phyloP scores from a whole-genome alignment of 2,797 vertebrate genomes.

The Clarias fuscus region DNA sequence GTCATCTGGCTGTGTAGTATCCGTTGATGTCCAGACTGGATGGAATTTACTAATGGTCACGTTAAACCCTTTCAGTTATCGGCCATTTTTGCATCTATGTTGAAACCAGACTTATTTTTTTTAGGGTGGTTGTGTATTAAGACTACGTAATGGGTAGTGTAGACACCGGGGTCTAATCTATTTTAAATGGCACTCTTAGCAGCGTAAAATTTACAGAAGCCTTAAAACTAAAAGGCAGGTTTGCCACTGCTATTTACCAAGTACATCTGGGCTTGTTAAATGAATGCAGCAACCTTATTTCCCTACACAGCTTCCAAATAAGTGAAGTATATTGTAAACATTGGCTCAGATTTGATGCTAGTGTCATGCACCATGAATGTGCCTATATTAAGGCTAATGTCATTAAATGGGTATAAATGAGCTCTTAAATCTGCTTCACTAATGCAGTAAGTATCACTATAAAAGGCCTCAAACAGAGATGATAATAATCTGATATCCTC shows the following conservation, averaged over 20 bases:
- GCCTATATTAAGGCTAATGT: constrained; percentile 12
- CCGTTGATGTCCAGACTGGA: not conserved
- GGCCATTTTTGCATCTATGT: not conserved
- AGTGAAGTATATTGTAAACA: not conserved
- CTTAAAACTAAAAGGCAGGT: constrained; percentile 25
- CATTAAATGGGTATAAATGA: constrained; percentile 27
- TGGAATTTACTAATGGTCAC: not conserved
- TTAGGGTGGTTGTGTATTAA: not conserved
- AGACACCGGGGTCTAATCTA: not conserved
- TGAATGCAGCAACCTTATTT: not conserved
- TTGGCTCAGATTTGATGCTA: constrained; percentile 12
- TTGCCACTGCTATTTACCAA: not conserved
- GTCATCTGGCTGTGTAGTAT: not conserved
- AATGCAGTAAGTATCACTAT: constrained; percentile 37
- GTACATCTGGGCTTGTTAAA: constrained; percentile 24
- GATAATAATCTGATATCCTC: constrained; percentile 30
- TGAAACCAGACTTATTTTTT: not conserved
- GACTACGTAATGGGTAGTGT: not conserved
- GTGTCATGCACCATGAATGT: constrained; percentile 42
- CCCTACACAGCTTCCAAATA: constrained; percentile 2
- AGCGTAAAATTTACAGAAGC: not conserved
- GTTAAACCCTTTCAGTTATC: not conserved
- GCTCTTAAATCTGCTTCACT: constrained; percentile 31
- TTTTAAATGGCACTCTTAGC: not conserved
- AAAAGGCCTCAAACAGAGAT: constrained; percentile 38